Base-by-base conservation (phyloP, 2,113 vertebrate species). In the Zootoca vivipara region DNA sequence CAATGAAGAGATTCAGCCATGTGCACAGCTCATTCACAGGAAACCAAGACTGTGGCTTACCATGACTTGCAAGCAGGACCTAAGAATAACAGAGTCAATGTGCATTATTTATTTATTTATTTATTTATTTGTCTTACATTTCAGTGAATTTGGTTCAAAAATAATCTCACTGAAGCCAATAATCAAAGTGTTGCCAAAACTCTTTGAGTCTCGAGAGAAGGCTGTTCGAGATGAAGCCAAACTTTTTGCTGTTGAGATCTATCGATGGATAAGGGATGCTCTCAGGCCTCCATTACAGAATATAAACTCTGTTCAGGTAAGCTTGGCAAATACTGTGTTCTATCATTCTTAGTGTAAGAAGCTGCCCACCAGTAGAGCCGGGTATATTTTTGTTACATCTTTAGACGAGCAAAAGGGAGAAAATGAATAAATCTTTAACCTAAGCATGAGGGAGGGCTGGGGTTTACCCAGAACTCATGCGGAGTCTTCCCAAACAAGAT, bases 161-260 rank as follows among this genome's bases (percentile, higher is more conserved):
- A 99, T 99, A n/a, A 97, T 98, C 87, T 97, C 97, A 1, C 94
- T 99, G 93, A 99, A 99, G 96, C 99, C 99, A 91, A 97, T 99
- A 70, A 99, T 99, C 91, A 99, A 99, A 97, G 95, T 98, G 75
- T 97, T 99, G 96, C 97, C 98, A 96, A 99, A 99, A 95, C 98
- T 98, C 82, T 99, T 99, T 96, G 99, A 99, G 93, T 99, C 99
- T 95, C 97, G 99, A 95, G 99, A 99, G 92, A 99, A 99, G 93
- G 98, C 98, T 0, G 98, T 99, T 95, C 96, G 99, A 93, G 99
- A 99, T 62, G 99, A 99, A 96, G 98, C 98, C 93, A 99, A 99
- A 95, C 95, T 98, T 82, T 96, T 99, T 56, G 98, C 99, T 64
- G 96, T 99, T 42, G 99, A 99, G 95, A 98, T 99, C 87, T 99